phyloP scores from a whole-genome alignment of 2,113 vertebrate genomes.

The Lamprotornis superbus region DNA sequence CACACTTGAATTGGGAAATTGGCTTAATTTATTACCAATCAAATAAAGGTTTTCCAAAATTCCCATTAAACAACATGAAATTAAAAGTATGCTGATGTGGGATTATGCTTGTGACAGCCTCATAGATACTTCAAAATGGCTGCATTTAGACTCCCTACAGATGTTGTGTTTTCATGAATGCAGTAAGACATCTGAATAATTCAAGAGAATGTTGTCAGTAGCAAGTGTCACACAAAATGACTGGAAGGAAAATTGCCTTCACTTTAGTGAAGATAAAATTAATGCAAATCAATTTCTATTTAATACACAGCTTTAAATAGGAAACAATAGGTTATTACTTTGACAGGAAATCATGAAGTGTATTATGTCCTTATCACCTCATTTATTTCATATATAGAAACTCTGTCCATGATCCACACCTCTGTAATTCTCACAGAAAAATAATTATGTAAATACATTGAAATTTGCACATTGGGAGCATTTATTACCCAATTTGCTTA shows the following conservation, averaged over 20 bases:
- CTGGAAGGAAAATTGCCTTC: conserved; percentile 18
- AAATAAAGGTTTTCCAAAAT: background rate
- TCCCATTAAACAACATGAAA: background rate
- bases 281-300: background rate
- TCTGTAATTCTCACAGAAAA: background rate
- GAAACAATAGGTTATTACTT: background rate
- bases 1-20: background rate
- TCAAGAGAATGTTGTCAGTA: conserved; percentile 50
- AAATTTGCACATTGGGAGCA: background rate
- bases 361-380: background rate
- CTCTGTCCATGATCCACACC: background rate
- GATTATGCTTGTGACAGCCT: background rate
- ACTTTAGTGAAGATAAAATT: conserved; percentile 38
- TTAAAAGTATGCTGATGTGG: background rate
- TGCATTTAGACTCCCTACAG: conserved; percentile 4
- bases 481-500: conserved; percentile 16
- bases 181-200: conserved; percentile 61
- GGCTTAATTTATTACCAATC: background rate
- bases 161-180: conserved; percentile 16
- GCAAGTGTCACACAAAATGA: conserved; percentile 46
- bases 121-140: background rate
- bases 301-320: background rate
- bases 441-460: conserved; percentile 24
- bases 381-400: conserved; percentile 6
- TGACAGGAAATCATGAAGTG: background rate